Base-by-base conservation (phyloP, 2,797 vertebrate genomes). In the Esox masquinongy region DNA sequence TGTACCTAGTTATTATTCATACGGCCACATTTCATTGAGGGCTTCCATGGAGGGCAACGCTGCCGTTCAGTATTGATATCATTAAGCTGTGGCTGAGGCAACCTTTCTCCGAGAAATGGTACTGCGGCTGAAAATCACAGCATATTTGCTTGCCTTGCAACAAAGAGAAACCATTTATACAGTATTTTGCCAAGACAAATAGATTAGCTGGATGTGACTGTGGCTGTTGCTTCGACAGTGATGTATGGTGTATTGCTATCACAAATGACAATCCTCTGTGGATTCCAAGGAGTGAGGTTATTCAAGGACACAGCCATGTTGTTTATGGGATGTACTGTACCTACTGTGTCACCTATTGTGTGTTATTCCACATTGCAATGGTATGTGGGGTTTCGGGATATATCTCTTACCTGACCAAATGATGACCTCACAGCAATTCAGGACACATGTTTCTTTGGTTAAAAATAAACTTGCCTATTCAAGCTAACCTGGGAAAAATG, bases 121-220 rank as follows among this genome's bases (percentile, higher is more conserved):
- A 77, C 53, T 53, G 78, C 73, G 76, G 50, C 80, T 53, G 53
- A 53, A 83, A 84, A 82, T 47, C 19, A 12, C 34, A 61, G 49
- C 15, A 47, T 80, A 80, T 80, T 69, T 88, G 90, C 90, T 88
- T 84, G 70, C 82, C 64, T 82, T 80, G 88, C 90, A 89, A 82
- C 79, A 91, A 90, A 75, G 43, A 29, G 73, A 73, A 89, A 84
- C 89, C 88, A 92, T 92, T 90, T 84, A 88, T 79, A 88, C 78
- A 81, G 83, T 81, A 87, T 91, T 89, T 89, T 83, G 80, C 77
- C 69, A 61, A 83, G 85, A 91, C 87, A 90, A 93, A 93, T 90
- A 93, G 90, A 94, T 94, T 91, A 93, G 84, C 83, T 80, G 85
- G 76, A 85, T 87, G 87, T 85, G 80, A 84, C 81, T 70, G 88